Evolutionary conservation across 1,140 invertebrate species (phyloP).

Genomic region (Formica selysi): DNA sequence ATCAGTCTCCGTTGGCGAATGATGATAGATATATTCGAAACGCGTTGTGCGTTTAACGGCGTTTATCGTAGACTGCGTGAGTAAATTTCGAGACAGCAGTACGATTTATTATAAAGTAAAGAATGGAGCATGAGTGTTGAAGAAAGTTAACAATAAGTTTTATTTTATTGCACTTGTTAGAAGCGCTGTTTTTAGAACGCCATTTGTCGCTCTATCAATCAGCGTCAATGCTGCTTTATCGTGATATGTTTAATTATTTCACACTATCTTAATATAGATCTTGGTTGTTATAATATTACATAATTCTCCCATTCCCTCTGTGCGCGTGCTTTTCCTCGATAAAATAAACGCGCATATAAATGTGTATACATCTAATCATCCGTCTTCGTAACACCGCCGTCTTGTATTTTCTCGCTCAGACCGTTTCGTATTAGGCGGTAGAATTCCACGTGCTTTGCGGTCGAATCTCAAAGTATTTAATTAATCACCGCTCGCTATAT

Average conservation of each 20-base stretch:
- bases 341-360: conserved; percentile 22
- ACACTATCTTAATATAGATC: conserved; percentile 31
- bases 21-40: conserved; percentile 7
- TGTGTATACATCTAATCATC: conserved; percentile 46
- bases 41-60: background rate
- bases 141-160: background rate
- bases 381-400: conserved; percentile 49
- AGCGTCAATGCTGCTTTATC: conserved; percentile 20
- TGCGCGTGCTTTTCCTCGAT: conserved; percentile 2
- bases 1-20: background rate
- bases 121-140: background rate
- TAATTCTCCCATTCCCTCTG: conserved; percentile 18
- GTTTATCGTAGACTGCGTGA: background rate
- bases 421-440: conserved; percentile 14
- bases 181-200: background rate
- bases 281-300: conserved; percentile 16
- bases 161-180: background rate
- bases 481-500: conserved; percentile 40
- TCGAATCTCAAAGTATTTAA: conserved; percentile 59
- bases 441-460: conserved; percentile 44
- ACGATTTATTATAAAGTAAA: background rate
- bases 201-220: conserved; percentile 39
- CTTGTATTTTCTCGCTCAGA: conserved; percentile 50
- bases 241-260: conserved; percentile 34
- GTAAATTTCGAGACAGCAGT: background rate